These are phyloP conservation scores for Rhinopithecus roxellana DNA, from an alignment of 2,113 vertebrate genomes.

Conservation along the genomic window DNA sequence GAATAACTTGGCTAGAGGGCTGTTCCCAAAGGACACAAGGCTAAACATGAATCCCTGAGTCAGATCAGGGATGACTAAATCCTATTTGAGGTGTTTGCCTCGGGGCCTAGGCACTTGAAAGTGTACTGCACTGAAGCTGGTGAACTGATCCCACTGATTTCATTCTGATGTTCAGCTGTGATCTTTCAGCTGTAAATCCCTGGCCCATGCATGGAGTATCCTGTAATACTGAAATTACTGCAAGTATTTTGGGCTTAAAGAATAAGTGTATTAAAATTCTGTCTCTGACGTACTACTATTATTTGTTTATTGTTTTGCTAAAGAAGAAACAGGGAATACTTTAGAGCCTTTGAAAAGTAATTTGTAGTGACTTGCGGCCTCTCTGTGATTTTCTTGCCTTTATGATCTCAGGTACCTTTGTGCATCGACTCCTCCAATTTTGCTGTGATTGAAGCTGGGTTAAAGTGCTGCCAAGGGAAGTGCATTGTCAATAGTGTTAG, in stretches of 20 bases:
- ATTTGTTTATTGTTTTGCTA: not conserved
- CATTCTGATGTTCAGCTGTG: not conserved
- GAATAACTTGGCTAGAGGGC: not conserved
- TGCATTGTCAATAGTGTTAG: constrained; percentile 99
- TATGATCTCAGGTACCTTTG: constrained; percentile 90
- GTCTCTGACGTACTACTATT: not conserved
- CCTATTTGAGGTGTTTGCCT: not conserved
- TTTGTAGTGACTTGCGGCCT: not conserved
- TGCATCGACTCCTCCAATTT: constrained; percentile 99
- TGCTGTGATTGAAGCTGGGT: constrained; percentile 94
- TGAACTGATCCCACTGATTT: not conserved
- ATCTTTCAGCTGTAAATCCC: not conserved
- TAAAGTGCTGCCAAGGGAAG: constrained; percentile 98
- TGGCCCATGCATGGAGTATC: not conserved
- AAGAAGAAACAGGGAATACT: not conserved
- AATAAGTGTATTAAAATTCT: not conserved
- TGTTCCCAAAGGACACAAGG: not conserved
- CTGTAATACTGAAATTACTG: not conserved
- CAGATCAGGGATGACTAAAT: not conserved
- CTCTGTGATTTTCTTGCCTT: not conserved
- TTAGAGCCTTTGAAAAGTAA: not conserved
- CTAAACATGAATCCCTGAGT: not conserved
- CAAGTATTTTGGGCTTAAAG: not conserved
- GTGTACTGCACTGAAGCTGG: not conserved
- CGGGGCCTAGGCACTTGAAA: not conserved